phyloP scores from a whole-genome alignment of 1,140 invertebrate genomes.

The Polypedilum vanderplanki region DNA sequence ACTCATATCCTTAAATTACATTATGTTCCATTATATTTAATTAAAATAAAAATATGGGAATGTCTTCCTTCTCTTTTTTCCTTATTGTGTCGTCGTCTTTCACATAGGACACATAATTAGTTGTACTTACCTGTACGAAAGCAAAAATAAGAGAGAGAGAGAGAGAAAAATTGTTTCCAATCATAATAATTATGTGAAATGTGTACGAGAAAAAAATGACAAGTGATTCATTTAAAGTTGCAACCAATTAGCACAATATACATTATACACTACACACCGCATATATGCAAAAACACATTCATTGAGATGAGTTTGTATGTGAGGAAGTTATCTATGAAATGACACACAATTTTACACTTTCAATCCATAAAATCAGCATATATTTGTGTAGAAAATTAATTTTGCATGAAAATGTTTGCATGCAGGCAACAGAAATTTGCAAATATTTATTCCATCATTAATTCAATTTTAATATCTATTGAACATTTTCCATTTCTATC shows the following conservation, averaged over 20 bases:
- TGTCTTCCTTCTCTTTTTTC: neutral
- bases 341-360: conserved; percentile 17
- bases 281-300: no score
- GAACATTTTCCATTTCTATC: neutral
- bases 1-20: neutral
- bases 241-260: neutral
- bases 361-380: conserved; percentile 18
- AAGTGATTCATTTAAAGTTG: conserved; percentile 12
- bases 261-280: no score
- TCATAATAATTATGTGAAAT: neutral
- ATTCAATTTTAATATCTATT: conserved; percentile 27
- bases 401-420: conserved; percentile 3
- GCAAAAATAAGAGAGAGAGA: no score
- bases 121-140: no score
- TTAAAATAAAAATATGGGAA: neutral
- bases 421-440: conserved; percentile 1
- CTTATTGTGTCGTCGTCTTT: no score
- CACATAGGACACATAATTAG: no score
- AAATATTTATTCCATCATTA: conserved; percentile 28
- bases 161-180: neutral
- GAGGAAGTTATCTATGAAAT: neutral
- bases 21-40: conserved; percentile 8
- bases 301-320: neutral
- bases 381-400: conserved; percentile 26
- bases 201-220: neutral